These are phyloP conservation scores for Cynopterus brachyotis DNA, from an alignment of 2,113 vertebrate genomes.

Conservation along the genomic window DNA sequence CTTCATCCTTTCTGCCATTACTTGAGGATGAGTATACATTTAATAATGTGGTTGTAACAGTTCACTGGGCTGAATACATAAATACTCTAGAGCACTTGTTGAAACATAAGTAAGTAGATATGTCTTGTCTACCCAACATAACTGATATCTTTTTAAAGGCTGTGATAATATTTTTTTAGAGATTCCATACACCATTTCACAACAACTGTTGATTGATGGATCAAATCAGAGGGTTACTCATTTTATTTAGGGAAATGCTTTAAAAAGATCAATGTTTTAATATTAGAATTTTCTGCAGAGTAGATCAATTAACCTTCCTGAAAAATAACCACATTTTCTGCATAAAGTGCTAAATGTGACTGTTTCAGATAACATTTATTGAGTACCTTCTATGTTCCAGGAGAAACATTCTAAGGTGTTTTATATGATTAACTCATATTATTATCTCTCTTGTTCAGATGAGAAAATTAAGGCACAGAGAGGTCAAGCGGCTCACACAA, in stretches of 20 bases:
- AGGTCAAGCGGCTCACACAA: neutral
- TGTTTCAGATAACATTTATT: neutral
- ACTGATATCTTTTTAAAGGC: neutral
- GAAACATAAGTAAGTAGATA: neutral
- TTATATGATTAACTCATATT: neutral
- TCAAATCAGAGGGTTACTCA: neutral
- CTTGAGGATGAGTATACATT: neutral
- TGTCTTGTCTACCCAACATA: neutral
- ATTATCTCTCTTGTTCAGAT: neutral
- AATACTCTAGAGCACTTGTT: neutral
- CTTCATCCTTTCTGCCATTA: constrained; percentile 1
- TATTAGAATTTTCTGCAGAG: constrained; percentile 16
- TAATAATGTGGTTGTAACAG: neutral
- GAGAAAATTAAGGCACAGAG: neutral
- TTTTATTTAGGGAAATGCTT: constrained; percentile 18
- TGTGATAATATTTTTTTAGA: neutral
- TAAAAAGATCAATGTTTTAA: neutral
- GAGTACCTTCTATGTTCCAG: neutral
- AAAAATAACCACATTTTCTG: neutral
- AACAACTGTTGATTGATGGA: neutral
- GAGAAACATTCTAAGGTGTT: neutral
- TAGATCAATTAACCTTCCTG: neutral
- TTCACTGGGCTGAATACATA: neutral
- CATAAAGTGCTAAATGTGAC: neutral
- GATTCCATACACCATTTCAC: neutral